Percentiles rank a stretch among this genome's conserved stretches.
phyloP scores from a whole-genome alignment of 1,140 invertebrate species.

The Frieseomelitta varia region DNA sequence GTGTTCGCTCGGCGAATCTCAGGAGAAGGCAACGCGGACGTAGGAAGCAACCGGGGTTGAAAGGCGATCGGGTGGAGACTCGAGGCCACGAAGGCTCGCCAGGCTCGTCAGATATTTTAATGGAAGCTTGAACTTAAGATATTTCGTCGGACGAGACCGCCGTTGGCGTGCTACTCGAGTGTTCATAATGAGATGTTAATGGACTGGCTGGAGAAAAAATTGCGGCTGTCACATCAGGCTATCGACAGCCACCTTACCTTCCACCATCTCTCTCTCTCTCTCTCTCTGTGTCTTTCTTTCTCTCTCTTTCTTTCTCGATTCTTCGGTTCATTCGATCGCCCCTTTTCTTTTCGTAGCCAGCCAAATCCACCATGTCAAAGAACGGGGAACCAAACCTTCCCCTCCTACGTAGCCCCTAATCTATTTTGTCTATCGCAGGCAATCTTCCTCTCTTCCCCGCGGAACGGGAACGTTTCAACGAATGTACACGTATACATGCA shows the following conservation, averaged over 20 bases:
- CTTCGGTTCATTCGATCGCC: conserved; percentile 5
- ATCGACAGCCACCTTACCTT: conserved; percentile 71
- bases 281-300: background rate
- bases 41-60: background rate
- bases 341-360: conserved; percentile 14
- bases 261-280: background rate
- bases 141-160: conserved; percentile 68
- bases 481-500: background rate
- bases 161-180: conserved; percentile 63
- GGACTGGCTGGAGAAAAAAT: conserved; percentile 75
- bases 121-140: conserved; percentile 79
- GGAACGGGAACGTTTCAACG: background rate
- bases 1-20: conserved; percentile 5
- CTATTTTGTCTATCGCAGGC: conserved; percentile 66
- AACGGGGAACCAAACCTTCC: background rate
- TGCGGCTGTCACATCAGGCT: conserved; percentile 74
- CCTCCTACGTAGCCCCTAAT: conserved; percentile 48
- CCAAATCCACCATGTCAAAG: conserved; percentile 40
- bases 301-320: conserved; percentile 13
- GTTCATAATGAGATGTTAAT: conserved; percentile 81
- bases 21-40: background rate
- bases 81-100: conserved; percentile 48
- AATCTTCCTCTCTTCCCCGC: background rate
- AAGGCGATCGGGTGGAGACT: conserved; percentile 15
- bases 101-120: conserved; percentile 78